A percentile compares a stretch with the other conserved stretches of the same genome.
Evolutionary conservation across 2,888 invertebrate species (phyloP).

Genomic region (Formica aserva): DNA sequence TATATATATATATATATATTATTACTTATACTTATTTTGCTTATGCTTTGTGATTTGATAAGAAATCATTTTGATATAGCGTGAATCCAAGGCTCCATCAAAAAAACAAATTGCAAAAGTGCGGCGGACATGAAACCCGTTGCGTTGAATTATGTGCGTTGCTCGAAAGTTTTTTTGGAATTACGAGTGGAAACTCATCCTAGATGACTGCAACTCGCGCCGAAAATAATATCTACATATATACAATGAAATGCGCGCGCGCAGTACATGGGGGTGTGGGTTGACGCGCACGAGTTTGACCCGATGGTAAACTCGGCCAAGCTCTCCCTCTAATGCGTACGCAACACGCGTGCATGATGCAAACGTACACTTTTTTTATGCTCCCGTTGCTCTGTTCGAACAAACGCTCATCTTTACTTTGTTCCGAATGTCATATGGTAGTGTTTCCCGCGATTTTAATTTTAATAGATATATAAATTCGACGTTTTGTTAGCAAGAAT

Average conservation of each 20-base stretch:
- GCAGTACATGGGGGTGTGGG: conserved; percentile 21
- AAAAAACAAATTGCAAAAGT: conserved; percentile 70
- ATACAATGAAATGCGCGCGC: conserved; percentile 52
- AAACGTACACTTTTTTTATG: conserved; percentile 43
- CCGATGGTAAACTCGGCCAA: conserved; percentile 67
- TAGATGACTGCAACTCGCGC: conserved; percentile 35
- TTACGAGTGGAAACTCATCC: not conserved
- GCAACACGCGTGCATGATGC: conserved; percentile 54
- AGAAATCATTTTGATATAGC: not conserved
- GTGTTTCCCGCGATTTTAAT: not conserved
- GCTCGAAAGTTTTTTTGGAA: not conserved
- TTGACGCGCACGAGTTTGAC: conserved; percentile 71
- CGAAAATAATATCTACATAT: conserved; percentile 60
- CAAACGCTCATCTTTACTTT: not conserved
- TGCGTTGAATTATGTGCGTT: not conserved
- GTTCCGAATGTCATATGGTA: not conserved
- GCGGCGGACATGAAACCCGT: conserved; percentile 45
- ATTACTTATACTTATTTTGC: not conserved
- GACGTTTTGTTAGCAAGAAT: not conserved
- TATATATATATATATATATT: too few relatives aligned
- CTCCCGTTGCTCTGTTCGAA: not conserved
- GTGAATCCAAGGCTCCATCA: conserved; percentile 66
- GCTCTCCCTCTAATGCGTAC: conserved; percentile 52
- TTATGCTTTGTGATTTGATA: not conserved
- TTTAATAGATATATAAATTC: not conserved